Conservation (phyloP, 2,797 vertebrate species). For the Chloroceryle inda region DNA sequence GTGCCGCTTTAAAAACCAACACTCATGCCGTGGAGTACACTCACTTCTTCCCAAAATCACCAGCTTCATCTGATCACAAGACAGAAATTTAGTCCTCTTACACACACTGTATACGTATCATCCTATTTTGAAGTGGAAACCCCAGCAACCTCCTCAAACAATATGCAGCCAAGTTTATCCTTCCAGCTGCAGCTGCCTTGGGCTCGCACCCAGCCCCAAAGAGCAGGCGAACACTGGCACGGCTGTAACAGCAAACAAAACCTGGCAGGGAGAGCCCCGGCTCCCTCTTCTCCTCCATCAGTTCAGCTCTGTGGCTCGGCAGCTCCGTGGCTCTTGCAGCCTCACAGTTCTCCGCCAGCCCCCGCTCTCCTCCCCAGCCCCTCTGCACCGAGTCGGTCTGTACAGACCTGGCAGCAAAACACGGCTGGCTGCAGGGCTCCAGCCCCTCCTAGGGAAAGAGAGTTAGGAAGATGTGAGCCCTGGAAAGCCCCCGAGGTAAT, state of each 20-base stretch:
- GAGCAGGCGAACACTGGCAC: background rate
- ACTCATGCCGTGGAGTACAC: accelerated
- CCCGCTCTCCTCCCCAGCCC: background rate
- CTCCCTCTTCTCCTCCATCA: background rate
- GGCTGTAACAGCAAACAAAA: background rate
- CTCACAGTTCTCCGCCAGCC: background rate
- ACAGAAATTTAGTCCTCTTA: background rate
- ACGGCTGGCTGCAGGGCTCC: background rate
- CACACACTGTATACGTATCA: accelerated
- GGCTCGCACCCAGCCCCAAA: background rate
- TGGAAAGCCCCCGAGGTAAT: background rate
- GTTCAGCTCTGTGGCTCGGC: background rate
- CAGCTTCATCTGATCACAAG: background rate
- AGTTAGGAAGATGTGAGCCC: background rate
- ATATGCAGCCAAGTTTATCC: background rate
- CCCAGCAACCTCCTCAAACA: background rate
- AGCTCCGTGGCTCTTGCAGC: background rate
- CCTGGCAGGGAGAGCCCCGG: background rate
- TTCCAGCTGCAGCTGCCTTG: background rate
- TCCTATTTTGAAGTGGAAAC: background rate
- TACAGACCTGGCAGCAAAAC: constrained; percentile 13
- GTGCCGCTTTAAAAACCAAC: background rate
- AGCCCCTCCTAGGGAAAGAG: background rate
- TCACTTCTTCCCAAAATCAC: background rate
- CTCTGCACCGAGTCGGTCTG: background rate